A percentile compares a stretch with the other conserved stretches of the same genome.
Evolutionary conservation across 1,140 invertebrate genomes (phyloP).

Genomic region (Drosophila rufa): DNA sequence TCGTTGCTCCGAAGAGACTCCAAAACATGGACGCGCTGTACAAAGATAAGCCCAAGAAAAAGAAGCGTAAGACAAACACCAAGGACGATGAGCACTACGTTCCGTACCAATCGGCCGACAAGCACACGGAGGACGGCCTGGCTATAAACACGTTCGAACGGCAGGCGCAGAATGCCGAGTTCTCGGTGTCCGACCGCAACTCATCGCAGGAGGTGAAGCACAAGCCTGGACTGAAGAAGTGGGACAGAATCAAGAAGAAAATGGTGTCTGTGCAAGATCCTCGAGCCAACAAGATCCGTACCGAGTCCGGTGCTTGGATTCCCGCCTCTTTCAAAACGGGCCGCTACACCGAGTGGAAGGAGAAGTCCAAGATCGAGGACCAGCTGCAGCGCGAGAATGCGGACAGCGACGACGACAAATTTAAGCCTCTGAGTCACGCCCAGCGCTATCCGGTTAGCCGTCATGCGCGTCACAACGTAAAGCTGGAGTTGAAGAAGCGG

Average conservation of each 20-base stretch:
- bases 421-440: constrained; percentile 76
- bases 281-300: constrained; percentile 93
- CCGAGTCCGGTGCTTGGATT: constrained; percentile 97
- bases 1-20: constrained; percentile 87
- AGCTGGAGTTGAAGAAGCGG: constrained; percentile 86
- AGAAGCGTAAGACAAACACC: constrained; percentile 86
- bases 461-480: constrained; percentile 88
- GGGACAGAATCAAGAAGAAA: constrained; percentile 97
- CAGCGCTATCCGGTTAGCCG: constrained; percentile 86
- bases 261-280: constrained; percentile 91
- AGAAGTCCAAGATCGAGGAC: constrained; percentile 91
- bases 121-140: constrained; percentile 95
- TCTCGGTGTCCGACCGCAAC: constrained; percentile 93
- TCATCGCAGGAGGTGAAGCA: constrained; percentile 86
- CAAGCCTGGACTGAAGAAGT: constrained; percentile 88
- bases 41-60: constrained; percentile 86
- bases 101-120: constrained; percentile 93
- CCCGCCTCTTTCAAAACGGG: constrained; percentile 97
- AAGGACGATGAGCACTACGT: constrained; percentile 93
- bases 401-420: constrained; percentile 86
- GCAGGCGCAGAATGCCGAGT: constrained; percentile 89
- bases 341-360: constrained; percentile 94
- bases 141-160: constrained; percentile 91
- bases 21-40: constrained; percentile 87
- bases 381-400: constrained; percentile 87